Evolutionary conservation across 35 echinoderm and acorn worm genomes (phyloP), one percentile per base, ranked within the genome.

Genomic region (Heliocidaris erythrogramma): DNA sequence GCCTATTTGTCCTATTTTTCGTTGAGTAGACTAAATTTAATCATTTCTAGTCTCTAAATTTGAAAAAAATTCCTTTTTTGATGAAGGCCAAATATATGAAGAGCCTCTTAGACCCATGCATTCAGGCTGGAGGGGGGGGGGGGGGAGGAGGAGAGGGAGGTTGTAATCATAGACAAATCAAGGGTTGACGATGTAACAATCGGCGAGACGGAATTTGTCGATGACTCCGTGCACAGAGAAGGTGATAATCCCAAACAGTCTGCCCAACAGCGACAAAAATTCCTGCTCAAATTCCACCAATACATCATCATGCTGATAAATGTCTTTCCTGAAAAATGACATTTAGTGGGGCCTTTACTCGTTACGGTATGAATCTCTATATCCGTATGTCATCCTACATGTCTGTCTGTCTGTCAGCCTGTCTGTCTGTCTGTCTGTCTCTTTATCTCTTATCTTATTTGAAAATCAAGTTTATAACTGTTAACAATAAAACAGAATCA

Each of bases 201-300:
- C 21, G 21, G 65, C 65, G 65, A 78, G 65, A 78, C 47, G 87
- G 87, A 32, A 89, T 89, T 89, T 30, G 18, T 32, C 30, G 87
- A 16, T n/a, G 30, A 89, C 21, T 86, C 85, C 87, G 32, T 89
- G 2, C 31, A 89, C 32, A 47, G 12, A 89, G 87, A 47, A 27
- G 87, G 87, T 89, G 87, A 16, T 89, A 89, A 89, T 89, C 87
- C 87, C 47, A 89, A 14, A 32, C 30, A 78, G 65, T 78, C 52
- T 78, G 65, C 65, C 65, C 65, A 18, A n/a, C 65, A n/a, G 65
- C 65, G 27, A 78, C 65, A 78, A 78, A 27, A 78, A 78, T 27
- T 78, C 27, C 65, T n/a, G 18, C 18, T 5, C 7, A 78, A 78
- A 78, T 78, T 18, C 65, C 65, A 78, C 65, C 27, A n/a, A 78